Conservation (phyloP, 2,113 vertebrate genomes). For the Gymnogyps californianus region DNA sequence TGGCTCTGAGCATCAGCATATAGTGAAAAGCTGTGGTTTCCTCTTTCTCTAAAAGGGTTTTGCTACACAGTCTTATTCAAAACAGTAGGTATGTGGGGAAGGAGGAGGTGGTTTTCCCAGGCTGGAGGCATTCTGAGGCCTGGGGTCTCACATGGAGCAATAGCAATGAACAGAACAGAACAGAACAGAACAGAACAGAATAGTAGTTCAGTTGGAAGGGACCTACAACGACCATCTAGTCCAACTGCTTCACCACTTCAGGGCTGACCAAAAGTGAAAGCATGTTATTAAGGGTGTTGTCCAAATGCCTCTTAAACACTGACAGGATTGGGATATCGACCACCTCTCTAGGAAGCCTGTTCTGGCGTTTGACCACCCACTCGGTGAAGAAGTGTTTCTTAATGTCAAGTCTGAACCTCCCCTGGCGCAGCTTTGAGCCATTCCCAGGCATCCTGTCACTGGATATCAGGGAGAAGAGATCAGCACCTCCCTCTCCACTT, state of each 20-base stretch:
- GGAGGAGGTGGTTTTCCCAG: not conserved
- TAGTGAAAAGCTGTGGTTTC: not conserved
- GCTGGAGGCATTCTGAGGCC: not conserved
- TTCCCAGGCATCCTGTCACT: not conserved
- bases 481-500: not conserved
- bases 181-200: not conserved
- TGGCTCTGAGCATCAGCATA: not conserved
- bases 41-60: not conserved
- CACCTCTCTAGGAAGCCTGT: not conserved
- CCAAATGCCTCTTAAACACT: not conserved
- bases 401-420: not conserved
- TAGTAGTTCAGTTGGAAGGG: not conserved
- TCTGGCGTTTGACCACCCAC: not conserved
- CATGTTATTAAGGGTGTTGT: not conserved
- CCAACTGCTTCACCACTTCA: not conserved
- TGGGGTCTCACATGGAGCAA: not conserved
- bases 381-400: not conserved
- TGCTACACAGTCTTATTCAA: not conserved
- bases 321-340: not conserved
- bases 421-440: not conserved
- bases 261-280: not conserved
- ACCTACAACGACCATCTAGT: not conserved
- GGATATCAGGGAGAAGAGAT: not conserved
- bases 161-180: not conserved
- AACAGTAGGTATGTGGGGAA: not conserved